A percentile compares a stretch with the other conserved stretches of the same genome.
These are phyloP conservation scores for Malurus cyaneus DNA, from an alignment of 2,113 vertebrate genomes.

Conservation along the genomic window DNA sequence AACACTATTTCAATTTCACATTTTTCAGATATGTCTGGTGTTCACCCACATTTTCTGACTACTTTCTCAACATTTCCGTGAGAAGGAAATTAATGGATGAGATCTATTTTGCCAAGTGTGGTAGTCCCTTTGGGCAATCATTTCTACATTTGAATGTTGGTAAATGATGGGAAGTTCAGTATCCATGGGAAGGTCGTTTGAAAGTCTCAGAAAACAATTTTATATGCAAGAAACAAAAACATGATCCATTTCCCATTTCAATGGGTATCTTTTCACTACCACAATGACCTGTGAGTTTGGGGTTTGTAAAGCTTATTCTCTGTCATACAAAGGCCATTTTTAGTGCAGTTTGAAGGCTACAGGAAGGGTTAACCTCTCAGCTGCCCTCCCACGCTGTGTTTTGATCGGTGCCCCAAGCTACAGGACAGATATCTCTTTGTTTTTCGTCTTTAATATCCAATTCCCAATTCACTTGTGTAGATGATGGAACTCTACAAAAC, in stretches of 20 bases:
- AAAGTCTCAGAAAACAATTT: constrained; percentile 55
- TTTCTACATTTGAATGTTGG: constrained; percentile 14
- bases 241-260: constrained; percentile 23
- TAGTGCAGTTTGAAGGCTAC: neutral
- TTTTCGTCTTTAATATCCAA: constrained; percentile 80
- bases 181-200: constrained; percentile 24
- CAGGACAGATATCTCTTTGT: constrained; percentile 70
- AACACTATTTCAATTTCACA: neutral
- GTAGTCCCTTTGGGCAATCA: neutral
- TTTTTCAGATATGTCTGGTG: neutral
- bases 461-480: constrained; percentile 71
- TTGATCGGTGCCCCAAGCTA: constrained; percentile 79
- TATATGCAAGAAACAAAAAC: constrained; percentile 38
- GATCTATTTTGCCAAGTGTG: neutral
- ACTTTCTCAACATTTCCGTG: neutral
- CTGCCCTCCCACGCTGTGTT: constrained; percentile 78
- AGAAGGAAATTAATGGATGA: neutral
- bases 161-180: constrained; percentile 29
- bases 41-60: neutral
- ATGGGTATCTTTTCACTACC: constrained; percentile 23
- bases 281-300: neutral
- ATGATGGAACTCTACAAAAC: constrained; percentile 61
- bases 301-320: constrained; percentile 46
- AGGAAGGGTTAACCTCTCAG: constrained; percentile 57
- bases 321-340: constrained; percentile 2